Base-by-base conservation (phyloP, 2,797 vertebrate genomes). In the Gallinago nigripennis region DNA sequence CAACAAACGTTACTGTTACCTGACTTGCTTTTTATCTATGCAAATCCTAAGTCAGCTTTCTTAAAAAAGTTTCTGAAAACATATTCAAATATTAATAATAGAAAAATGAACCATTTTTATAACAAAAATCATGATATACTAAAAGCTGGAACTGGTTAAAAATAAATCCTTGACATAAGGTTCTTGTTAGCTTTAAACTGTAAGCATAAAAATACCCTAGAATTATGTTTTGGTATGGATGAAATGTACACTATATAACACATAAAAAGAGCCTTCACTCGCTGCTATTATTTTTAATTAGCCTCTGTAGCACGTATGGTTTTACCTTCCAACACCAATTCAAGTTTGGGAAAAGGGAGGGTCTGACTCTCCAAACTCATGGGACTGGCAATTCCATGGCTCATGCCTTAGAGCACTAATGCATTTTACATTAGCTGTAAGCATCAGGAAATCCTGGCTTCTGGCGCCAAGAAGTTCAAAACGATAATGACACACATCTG, bases 251-350 rank as follows among this genome's bases (percentile, higher is more conserved):
- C 96, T 96, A 91, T 88, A 96, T 89, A 97, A 96, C 93, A 94
- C 83, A 95, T 77, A 91, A 96, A 95, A 96, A 97, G 90, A 66
- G 89, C 71, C 91, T 84, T 88, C 95, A 96, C 97, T 97, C 84
- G 94, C 96, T 97, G 97, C 96, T 97, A 98, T 98, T 98, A 98
- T 97, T 97, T 98, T 98, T 98, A 98, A 98, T 98, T 98, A 98
- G 97, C 93, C 88, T 97, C 91, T 93, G 95, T 75, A 96, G 96
- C 94, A 97, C 85, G 94, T 95, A 96, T 94, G 94, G 97, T 93
- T 97, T 97, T 94, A 97, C 97, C 96, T 96, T 97, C 96, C 95
- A 97, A 97, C 88, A 97, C 96, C 96, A 97, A 87, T 92, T 97
- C 95, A 91, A 86, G 93, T 51, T 72, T 88, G 86, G 77, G 91